Conservation (phyloP, 92 coral and sea anemone genomes). For the Phenganax marumi region DNA sequence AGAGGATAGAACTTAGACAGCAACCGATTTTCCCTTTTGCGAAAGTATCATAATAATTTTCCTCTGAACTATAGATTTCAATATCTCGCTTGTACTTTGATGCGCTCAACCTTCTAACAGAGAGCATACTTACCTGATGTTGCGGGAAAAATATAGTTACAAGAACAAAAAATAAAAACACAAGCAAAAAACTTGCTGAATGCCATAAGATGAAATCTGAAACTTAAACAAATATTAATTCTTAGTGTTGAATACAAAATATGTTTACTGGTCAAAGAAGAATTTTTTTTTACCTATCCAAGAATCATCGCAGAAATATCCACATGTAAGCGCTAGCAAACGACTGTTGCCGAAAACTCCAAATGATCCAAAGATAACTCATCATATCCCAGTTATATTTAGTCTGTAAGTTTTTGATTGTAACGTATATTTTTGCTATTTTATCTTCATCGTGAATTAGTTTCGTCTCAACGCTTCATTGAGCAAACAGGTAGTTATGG, state of each 20-base stretch:
- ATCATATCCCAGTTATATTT: not conserved
- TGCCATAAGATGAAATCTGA: conserved; percentile 4
- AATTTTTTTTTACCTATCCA: too few species aligned
- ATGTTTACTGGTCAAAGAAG: too few species aligned
- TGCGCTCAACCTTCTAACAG: too few species aligned
- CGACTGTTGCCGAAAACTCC: not conserved
- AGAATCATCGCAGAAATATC: not conserved
- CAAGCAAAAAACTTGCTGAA: not conserved
- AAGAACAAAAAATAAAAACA: not conserved
- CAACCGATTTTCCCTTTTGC: too few species aligned
- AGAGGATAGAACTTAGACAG: not conserved
- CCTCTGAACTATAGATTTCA: not conserved
- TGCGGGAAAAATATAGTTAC: not conserved
- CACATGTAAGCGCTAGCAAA: not conserved
- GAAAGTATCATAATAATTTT: not conserved
- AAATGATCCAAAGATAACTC: not conserved
- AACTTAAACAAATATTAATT: not conserved
- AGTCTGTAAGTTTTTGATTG: too few species aligned
- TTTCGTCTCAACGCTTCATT: conserved; percentile 9
- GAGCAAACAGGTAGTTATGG: conserved; percentile 15
- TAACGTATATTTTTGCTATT: not conserved
- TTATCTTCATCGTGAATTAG: not conserved
- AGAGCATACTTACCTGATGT: not conserved
- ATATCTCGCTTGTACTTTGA: too few species aligned
- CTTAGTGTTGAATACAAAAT: not conserved